These are phyloP conservation scores for Lepilemur ruficaudatus DNA, from an alignment of 2,797 vertebrate species.

Conservation along the genomic window DNA sequence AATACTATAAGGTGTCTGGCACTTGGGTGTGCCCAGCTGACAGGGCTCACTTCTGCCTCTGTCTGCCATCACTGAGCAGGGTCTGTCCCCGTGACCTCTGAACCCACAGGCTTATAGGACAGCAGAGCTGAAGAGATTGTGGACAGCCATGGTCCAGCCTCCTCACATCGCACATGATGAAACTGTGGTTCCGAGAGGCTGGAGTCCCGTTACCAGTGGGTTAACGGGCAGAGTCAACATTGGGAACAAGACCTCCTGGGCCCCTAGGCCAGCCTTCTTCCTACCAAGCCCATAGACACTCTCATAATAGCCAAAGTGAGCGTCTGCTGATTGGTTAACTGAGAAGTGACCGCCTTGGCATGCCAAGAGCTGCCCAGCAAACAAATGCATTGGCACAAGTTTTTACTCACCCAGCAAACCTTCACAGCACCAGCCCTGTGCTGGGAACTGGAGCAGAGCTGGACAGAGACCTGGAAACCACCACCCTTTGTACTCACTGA, in stretches of 20 bases:
- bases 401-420: not conserved
- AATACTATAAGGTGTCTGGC: not conserved
- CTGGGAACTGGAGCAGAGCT: not conserved
- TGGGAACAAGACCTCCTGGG: not conserved
- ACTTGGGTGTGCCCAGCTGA: not conserved
- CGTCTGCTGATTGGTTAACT: not conserved
- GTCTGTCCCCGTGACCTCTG: not conserved
- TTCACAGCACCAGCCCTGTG: not conserved
- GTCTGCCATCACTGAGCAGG: not conserved
- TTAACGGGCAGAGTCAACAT: not conserved
- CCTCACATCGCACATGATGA: not conserved
- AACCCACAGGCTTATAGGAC: not conserved
- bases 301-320: not conserved
- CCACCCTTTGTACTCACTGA: not conserved
- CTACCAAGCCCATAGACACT: not conserved
- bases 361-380: not conserved
- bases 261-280: not conserved
- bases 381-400: not conserved
- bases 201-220: not conserved
- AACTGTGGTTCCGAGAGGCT: not conserved
- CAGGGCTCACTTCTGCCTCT: not conserved
- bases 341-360: not conserved
- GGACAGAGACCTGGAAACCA: not conserved
- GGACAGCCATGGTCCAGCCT: not conserved
- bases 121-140: not conserved